Base-by-base conservation (phyloP, 2,888 invertebrate genomes). In the Malachius bipustulatus region DNA sequence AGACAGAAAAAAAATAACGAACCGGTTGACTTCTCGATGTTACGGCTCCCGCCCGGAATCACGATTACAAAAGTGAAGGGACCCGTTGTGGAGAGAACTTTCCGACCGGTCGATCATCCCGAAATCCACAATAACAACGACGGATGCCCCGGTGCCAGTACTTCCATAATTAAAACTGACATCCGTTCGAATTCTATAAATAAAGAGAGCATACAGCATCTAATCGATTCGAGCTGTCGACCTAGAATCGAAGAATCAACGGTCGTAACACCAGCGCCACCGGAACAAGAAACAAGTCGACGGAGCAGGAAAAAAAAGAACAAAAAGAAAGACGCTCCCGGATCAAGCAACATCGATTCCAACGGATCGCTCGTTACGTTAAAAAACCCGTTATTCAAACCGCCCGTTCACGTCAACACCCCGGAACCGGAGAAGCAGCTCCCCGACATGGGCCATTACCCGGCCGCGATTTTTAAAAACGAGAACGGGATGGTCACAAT, bases 401-500 rank as follows among this genome's bases (percentile, higher is more conserved):
- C 54, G 10, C 42, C 56, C 1, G 16, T 32, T 29, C 54, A 55
- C 38, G 49, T 73, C 0, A 68, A 65, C 0, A 47, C 47, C 14
- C 0, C 63, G 11, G 50, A 52, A 34, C 39, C 47, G 13, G 35
- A 43, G 16, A 39, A 39, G 4, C 48, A 52, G 30, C 39, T 48
- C 15, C 44, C 46, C 3, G 40, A 43, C 3, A 42, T 48, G 10
- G 42, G 48, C 14, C 62, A 60, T 49, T 71, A 72, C 36, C 75
- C 75, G 33, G 75, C 75, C 2, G 72, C 77, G 3, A 77, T 77
- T 42, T 76, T 77, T 47, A 77, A 75, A 47, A 75, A 74, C 44
- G 77, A 76, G 41, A 75, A 77, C 50, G 83, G 83, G 6, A 85
- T 85, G 83, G 85, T 82, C 39, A 85, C 85, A 0, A 87, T 85